Base-by-base conservation (phyloP, 2,113 vertebrate species). In the Pachyramphus minor region DNA sequence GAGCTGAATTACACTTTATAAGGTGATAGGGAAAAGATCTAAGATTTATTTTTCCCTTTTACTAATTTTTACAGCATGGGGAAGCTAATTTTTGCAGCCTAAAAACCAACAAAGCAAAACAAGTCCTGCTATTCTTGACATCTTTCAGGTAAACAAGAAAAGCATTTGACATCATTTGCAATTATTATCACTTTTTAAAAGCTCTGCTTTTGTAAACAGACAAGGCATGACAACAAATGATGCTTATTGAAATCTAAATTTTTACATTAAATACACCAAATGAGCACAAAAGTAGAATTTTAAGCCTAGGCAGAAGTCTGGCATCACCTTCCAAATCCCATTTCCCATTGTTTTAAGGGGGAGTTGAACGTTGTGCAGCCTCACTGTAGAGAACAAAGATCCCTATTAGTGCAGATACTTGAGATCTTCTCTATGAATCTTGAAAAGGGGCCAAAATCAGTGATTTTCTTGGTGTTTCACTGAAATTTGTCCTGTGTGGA, bases 131-230 rank as follows among this genome's bases (percentile, higher is more conserved):
- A 95, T 97, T 69, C 97, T 98, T 14, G 27, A 98, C 96, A 90
- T 98, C 97, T 77, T 99, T 98, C 98, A 99, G 98, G 98, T 99
- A 96, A 93, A 73, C 73, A 72, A 71, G 7, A 35, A 27, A 35
- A 77, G 22, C 42, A 67, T 68, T 66, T 81, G 52, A 81, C 35
- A 72, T 47, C 1, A 69, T 58, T 84, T 85, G 68, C 55, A 78
- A 50, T 60, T 39, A n/a, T 66, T 62, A 44, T 33, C 33, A 25
- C 6, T 49, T 75, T 25, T 84, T 63, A 6, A 35, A 76, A 77
- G 56, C 15, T 78, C 21, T 93, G 44, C 11, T 87, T 63, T 77
- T 56, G 47, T 30, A 49, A 93, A 31, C 45, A 72, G 2, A 8
- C 39, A 7, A 71, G 12, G 14, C 25, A 41, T 37, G 56, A 62